Conservation (phyloP, 2,888 invertebrate species). For the Agonum fuliginosum region DNA sequence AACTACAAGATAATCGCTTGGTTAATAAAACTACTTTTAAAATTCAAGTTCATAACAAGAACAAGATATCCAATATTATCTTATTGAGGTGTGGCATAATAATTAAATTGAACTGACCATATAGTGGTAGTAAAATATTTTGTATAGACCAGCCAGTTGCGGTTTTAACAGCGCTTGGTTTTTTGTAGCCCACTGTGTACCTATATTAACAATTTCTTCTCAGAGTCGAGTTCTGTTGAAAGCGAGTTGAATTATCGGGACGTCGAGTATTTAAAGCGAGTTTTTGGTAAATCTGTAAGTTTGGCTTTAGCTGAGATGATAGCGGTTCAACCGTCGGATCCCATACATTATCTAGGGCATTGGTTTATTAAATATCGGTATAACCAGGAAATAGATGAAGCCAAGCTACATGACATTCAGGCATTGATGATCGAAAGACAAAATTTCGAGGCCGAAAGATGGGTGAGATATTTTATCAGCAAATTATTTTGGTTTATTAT, state of each 20-base stretch:
- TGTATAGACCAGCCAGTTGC: too few relatives aligned
- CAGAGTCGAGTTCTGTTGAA: constrained; percentile 35
- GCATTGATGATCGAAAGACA: constrained; percentile 69
- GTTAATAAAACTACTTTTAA: too few relatives aligned
- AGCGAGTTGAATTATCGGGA: constrained; percentile 68
- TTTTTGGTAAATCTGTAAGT: constrained; percentile 70
- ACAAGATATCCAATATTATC: too few relatives aligned
- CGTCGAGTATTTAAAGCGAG: constrained; percentile 69
- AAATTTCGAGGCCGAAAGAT: constrained; percentile 67
- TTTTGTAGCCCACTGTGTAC: neutral
- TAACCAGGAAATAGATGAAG: constrained; percentile 70
- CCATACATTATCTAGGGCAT: constrained; percentile 73
- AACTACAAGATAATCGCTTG: too few relatives aligned
- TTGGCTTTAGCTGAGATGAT: constrained; percentile 73
- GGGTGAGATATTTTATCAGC: constrained; percentile 64
- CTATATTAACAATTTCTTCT: neutral
- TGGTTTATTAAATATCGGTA: constrained; percentile 74
- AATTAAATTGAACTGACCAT: too few relatives aligned
- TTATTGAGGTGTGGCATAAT: too few relatives aligned
- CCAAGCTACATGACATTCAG: constrained; percentile 68
- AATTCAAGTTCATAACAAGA: too few relatives aligned
- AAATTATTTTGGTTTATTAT: neutral
- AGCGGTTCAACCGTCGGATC: constrained; percentile 72
- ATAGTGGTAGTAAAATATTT: too few relatives aligned
- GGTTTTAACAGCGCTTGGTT: too few relatives aligned